A percentile compares a stretch with the other conserved stretches of the same genome.
These are phyloP conservation scores for Drosophila sturtevanti DNA, from an alignment of 1,140 invertebrate species.

Conservation along the genomic window DNA sequence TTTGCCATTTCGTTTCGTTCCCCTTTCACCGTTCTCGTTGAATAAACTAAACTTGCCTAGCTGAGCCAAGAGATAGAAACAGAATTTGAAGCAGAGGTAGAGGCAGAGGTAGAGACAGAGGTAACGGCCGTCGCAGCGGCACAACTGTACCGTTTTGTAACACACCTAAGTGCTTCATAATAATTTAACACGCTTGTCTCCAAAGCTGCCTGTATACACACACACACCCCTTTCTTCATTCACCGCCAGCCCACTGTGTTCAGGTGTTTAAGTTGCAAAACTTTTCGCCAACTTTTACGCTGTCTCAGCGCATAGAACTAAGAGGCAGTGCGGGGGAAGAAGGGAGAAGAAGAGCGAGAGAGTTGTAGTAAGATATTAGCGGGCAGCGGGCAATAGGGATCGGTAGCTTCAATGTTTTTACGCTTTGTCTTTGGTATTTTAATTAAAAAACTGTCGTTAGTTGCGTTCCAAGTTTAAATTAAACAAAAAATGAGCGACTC, in stretches of 20 bases:
- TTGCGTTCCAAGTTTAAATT: constrained; percentile 77
- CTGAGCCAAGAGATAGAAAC: background rate
- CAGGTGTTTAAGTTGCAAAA: constrained; percentile 71
- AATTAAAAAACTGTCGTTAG: constrained; percentile 80
- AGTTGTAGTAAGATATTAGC: background rate
- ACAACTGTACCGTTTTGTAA: constrained; percentile 67
- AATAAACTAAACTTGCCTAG: constrained; percentile 57
- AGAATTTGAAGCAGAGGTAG: background rate
- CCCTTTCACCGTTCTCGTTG: constrained; percentile 20
- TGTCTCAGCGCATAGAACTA: constrained; percentile 38
- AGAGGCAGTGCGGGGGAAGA: no score
- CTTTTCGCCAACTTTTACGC: constrained; percentile 74
- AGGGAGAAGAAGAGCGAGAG: no score
- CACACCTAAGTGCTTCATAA: constrained; percentile 74
- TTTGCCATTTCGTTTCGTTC: constrained; percentile 32
- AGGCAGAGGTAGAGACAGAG: background rate
- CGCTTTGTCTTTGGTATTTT: constrained; percentile 77
- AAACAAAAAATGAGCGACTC: constrained; percentile 53
- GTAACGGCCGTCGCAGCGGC: background rate
- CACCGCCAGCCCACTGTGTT: background rate
- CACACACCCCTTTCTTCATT: no score
- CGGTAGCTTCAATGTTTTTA: constrained; percentile 37
- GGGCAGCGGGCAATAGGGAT: background rate
- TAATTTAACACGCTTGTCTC: constrained; percentile 71
- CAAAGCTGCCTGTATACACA: constrained; percentile 17